Evolutionary conservation across 1,140 invertebrate genomes (phyloP).

Genomic region (Leucophenga varia): DNA sequence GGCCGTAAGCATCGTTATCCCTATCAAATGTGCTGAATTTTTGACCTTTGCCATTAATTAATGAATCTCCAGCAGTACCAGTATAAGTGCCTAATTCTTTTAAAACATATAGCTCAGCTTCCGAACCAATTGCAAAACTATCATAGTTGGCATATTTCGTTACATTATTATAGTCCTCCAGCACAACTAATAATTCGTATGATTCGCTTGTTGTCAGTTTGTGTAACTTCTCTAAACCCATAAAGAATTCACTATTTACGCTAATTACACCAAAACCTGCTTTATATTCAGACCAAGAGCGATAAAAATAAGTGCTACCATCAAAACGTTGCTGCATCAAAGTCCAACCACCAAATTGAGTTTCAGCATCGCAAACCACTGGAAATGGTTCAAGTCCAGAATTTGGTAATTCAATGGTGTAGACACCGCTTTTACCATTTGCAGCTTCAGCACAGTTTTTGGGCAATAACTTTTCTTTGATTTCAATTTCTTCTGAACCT

Average conservation of each 20-base stretch:
- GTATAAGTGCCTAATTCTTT: slow-evolving; percentile 63
- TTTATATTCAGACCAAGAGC: slow-evolving; percentile 64
- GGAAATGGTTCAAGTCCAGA: too few relatives aligned
- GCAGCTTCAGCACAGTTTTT: too few relatives aligned
- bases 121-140: slow-evolving; percentile 63
- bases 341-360: too few relatives aligned
- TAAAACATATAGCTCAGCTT: slow-evolving; percentile 65
- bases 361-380: too few relatives aligned
- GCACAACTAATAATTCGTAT: slow-evolving; percentile 63
- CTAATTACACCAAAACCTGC: slow-evolving; percentile 67
- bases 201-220: too few relatives aligned
- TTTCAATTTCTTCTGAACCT: too few relatives aligned
- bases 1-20: slow-evolving; percentile 69
- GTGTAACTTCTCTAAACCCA: too few relatives aligned
- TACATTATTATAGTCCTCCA: slow-evolving; percentile 61
- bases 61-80: slow-evolving; percentile 67
- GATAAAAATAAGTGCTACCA: slow-evolving; percentile 65
- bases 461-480: too few relatives aligned
- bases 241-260: slow-evolving; percentile 63
- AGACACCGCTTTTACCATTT: too few relatives aligned
- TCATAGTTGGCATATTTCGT: slow-evolving; percentile 63
- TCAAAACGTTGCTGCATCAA: too few relatives aligned
- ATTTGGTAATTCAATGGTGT: too few relatives aligned
- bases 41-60: slow-evolving; percentile 66
- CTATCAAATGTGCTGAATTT: slow-evolving; percentile 70